A percentile compares a stretch with the other conserved stretches of the same genome.
Evolutionary conservation across 2,888 invertebrate genomes (phyloP).

Genomic region (Coecobrya sp.): DNA sequence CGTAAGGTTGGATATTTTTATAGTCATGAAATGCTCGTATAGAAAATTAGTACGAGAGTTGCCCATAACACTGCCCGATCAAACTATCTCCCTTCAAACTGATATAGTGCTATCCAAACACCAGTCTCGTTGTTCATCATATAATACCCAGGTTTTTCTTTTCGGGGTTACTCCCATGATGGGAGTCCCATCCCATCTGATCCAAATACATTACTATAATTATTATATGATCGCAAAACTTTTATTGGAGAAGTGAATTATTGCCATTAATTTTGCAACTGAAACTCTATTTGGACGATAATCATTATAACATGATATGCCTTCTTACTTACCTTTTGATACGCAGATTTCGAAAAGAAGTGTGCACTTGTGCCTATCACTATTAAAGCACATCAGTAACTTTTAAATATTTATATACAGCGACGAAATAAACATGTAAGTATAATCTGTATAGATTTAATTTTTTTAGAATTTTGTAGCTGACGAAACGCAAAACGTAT

Average conservation of each 20-base stretch:
- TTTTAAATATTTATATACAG: no score
- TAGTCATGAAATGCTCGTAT: no score
- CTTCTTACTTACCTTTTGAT: neutral
- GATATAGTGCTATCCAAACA: neutral
- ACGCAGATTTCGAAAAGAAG: neutral
- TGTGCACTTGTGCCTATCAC: neutral
- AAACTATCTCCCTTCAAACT: neutral
- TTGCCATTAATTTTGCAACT: neutral
- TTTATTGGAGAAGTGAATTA: neutral
- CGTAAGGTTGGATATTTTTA: neutral
- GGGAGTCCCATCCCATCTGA: no score
- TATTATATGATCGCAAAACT: neutral
- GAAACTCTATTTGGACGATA: neutral
- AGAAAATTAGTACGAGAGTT: no score
- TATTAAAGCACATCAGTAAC: no score
- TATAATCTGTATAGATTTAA: neutral
- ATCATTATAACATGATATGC: neutral
- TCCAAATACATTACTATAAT: no score
- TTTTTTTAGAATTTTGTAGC: neutral
- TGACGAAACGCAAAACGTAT: neutral
- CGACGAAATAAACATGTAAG: neutral
- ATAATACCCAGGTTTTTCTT: neutral
- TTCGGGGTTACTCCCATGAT: neutral
- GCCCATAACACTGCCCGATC: no score
- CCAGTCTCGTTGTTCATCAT: neutral